Evolutionary conservation across 1,140 invertebrate genomes (phyloP), one percentile per base, ranked within the genome.

Genomic region (Elymnias hypermnestra): DNA sequence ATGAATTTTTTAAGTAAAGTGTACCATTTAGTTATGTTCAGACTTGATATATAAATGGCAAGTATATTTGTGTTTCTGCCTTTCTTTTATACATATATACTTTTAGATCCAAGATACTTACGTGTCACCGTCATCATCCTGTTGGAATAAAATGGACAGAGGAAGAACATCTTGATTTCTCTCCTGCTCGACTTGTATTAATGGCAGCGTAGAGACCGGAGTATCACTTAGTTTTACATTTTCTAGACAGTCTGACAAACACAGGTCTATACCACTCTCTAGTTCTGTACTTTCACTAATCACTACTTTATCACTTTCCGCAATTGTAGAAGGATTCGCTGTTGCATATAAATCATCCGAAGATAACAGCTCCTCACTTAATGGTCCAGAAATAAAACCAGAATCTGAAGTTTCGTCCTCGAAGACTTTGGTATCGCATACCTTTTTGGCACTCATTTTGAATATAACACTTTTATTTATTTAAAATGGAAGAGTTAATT

Each of bases 81-180:
- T n/a, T n/a, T n/a, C n/a, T n/a, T n/a, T n/a, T n/a, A n/a, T n/a
- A n/a, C n/a, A n/a, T n/a, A n/a, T n/a, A n/a, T n/a, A n/a, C n/a
- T n/a, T n/a, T n/a, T n/a, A n/a, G 29, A 33, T 7, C 13, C 15
- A 15, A 5, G 13, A 36, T 7, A 63, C 91, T 91, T 87, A 92
- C 91, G 92, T 92, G 64, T 93, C 92, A 17, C 92, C 92, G 66
- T 93, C 91, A 26, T 91, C 89, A 65, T 93, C 91, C 43, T 89
- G 90, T 35, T 87, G 71, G 62, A 89, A 92, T 35, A 90, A 88
- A 45, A 88, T 68, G 57, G 87, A 66, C 66, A 89, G 87, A 8
- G 61, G 57, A 42, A 70, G 63, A 38, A 54, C 66, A 40, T 50
- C 51, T 36, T 44, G 39, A 18, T 37, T 46, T 17, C 42, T 48